Percentiles rank a stretch among this genome's conserved stretches.
These are phyloP conservation scores for Menura novaehollandiae DNA, from an alignment of 2,113 vertebrate genomes.

Conservation along the genomic window DNA sequence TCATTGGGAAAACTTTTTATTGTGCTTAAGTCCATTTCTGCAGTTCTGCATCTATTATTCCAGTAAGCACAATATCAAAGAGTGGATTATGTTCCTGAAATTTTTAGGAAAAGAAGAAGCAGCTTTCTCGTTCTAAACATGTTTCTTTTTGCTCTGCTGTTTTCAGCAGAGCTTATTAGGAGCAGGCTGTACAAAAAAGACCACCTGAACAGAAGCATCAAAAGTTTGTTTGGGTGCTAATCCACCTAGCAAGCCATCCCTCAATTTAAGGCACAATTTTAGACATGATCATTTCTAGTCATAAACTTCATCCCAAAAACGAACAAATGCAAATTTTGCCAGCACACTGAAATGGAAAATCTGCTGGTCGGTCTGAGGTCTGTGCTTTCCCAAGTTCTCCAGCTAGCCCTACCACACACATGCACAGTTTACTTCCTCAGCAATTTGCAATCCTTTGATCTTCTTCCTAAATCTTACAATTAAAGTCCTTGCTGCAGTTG, in stretches of 20 bases:
- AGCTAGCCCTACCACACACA: background rate
- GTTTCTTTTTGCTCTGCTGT: background rate
- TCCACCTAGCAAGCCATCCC: background rate
- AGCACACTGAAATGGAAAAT: background rate
- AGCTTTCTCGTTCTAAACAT: background rate
- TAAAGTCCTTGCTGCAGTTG: background rate
- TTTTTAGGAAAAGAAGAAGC: background rate
- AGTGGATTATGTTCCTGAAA: background rate
- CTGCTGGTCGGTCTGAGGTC: background rate
- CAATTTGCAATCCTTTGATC: background rate
- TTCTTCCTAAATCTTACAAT: background rate
- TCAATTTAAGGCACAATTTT: background rate
- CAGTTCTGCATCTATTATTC: background rate
- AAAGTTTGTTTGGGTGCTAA: background rate
- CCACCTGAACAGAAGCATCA: background rate
- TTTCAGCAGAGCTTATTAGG: background rate
- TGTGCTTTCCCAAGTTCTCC: background rate
- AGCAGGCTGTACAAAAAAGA: background rate
- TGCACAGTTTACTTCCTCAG: background rate
- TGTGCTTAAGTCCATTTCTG: background rate
- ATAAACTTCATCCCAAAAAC: background rate
- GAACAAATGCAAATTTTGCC: background rate
- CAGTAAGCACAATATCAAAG: background rate
- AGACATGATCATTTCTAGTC: background rate
- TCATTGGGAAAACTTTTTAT: background rate